Conservation (phyloP, 2,797 vertebrate genomes). For the Thunnus albacares region DNA sequence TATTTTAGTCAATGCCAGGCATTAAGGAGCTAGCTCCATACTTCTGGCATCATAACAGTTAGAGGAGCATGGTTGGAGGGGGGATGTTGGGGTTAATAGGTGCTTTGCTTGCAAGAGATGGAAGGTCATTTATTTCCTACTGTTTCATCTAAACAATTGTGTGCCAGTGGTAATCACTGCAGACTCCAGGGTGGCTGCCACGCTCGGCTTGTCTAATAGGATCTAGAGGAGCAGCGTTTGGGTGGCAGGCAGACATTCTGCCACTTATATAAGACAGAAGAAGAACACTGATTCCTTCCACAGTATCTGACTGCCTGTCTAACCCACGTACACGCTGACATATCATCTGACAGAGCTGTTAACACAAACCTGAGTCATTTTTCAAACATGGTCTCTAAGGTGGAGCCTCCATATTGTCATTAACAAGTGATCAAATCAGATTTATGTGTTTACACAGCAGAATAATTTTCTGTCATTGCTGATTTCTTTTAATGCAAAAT, state of each 20-base stretch:
- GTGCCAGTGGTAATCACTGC: slow-evolving; percentile 35
- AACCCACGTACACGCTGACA: slow-evolving; percentile 35
- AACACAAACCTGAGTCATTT: slow-evolving; percentile 25
- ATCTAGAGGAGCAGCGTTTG: slow-evolving; percentile 37
- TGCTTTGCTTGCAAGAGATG: slow-evolving; percentile 14
- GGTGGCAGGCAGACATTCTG: slow-evolving; percentile 32
- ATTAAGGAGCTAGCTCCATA: background rate
- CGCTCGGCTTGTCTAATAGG: slow-evolving; percentile 60
- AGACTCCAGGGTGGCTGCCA: slow-evolving; percentile 46
- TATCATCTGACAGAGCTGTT: slow-evolving; percentile 28
- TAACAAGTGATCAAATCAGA: slow-evolving; percentile 29
- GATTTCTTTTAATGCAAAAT: slow-evolving; percentile 5
- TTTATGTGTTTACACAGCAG: slow-evolving; percentile 30
- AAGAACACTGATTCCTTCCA: slow-evolving; percentile 22
- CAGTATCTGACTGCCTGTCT: slow-evolving; percentile 22
- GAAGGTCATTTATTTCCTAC: slow-evolving; percentile 41
- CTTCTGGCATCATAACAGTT: background rate
- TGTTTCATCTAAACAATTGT: slow-evolving; percentile 47
- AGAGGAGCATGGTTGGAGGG: background rate
- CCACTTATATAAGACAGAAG: slow-evolving; percentile 51
- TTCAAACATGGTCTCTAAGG: slow-evolving; percentile 4
- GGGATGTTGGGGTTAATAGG: slow-evolving; percentile 25
- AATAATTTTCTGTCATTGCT: slow-evolving; percentile 19
- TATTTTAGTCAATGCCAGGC: too few species aligned
- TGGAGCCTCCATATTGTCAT: slow-evolving; percentile 9